These are phyloP conservation scores for Muscidifurax raptorellus DNA, from an alignment of 1,140 invertebrate species.

Conservation along the genomic window DNA sequence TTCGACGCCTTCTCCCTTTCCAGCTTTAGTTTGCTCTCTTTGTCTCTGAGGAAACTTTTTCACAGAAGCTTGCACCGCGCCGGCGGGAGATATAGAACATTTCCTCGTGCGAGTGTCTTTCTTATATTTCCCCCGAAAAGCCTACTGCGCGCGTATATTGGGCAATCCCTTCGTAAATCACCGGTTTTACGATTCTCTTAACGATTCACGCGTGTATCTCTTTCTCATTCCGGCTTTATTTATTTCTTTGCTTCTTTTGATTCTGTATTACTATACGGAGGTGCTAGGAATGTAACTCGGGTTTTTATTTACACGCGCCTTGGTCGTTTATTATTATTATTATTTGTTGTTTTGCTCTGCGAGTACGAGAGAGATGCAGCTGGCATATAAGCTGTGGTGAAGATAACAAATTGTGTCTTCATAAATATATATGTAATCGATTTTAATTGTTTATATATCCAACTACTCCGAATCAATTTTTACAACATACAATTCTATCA, in stretches of 20 bases:
- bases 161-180: slow-evolving; percentile 62
- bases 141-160: slow-evolving; percentile 21
- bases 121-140: background rate
- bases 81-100: background rate
- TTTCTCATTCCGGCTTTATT: background rate
- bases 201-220: slow-evolving; percentile 27
- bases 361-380: too few relatives aligned
- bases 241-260: slow-evolving; percentile 3
- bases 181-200: slow-evolving; percentile 58
- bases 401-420: too few relatives aligned
- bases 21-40: slow-evolving; percentile 18
- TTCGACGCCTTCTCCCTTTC: slow-evolving; percentile 43
- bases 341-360: too few relatives aligned
- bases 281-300: background rate
- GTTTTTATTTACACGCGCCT: background rate
- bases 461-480: too few relatives aligned
- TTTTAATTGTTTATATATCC: too few relatives aligned
- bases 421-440: too few relatives aligned
- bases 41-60: slow-evolving; percentile 17
- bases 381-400: too few relatives aligned
- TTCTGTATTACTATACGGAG: background rate
- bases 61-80: background rate
- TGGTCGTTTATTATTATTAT: too few relatives aligned
- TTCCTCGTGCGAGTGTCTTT: background rate
- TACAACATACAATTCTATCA: too few relatives aligned